Base-by-base conservation (phyloP, 2,888 invertebrate genomes). In the Spodoptera exigua region DNA sequence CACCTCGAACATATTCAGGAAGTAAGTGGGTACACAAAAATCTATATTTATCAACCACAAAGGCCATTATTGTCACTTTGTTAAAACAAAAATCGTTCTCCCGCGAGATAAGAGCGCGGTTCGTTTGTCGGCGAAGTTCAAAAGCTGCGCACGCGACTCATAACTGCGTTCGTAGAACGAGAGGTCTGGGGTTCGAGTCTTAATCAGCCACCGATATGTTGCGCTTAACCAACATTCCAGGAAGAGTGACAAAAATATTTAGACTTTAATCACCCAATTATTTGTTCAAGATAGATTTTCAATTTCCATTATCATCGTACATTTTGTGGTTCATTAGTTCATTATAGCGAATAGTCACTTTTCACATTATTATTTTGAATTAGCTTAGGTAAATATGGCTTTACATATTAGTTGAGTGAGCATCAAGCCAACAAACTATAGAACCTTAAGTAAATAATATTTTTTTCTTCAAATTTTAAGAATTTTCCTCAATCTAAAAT, bases 21-120 rank as follows among this genome's bases (percentile, higher is more conserved):
- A 87, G 83, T 85, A 78, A 83, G 84, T 83, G 87, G 86, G 83
- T 85, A 78, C 69, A 80, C 78, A 76, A 82, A 87, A 87, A 83
- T 77, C 82, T 79, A 86, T 91, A 88, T 90, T 89, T 91, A 89
- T 89, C 86, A 82, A 87, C 87, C 80, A 89, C 89, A 91, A 89
- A 91, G 89, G 86, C 87, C 87, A 89, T 90, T 91, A 90, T 90
- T 91, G 91, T 91, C 91, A 90, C 88, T 89, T 66, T 85, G 89
- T 87, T 87, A 83, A 85, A 85, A 89, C 89, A 89, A 91, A 89
- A 93, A 91, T 89, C 87, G 87, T 86, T 85, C 89, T 85, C 83
- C 82, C 82, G 74, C 83, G 83, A 92, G 92, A 93, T 92, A 92
- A 92, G 89, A 81, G 73, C 55, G 89, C 93, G 93, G 93, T 79